Conservation (phyloP, 2,113 vertebrate genomes). For the Microtus ochrogaster region DNA sequence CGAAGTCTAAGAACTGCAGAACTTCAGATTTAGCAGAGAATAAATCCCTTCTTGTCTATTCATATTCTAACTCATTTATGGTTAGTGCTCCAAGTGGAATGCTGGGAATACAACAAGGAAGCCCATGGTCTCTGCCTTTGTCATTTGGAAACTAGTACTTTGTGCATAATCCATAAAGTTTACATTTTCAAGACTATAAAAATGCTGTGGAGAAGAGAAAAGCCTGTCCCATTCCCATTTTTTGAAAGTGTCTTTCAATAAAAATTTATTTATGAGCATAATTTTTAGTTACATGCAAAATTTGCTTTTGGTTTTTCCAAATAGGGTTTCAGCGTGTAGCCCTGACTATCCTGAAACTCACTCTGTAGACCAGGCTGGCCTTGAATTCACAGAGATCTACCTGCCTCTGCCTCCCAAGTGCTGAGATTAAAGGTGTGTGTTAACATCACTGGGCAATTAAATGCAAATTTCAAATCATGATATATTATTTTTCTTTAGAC, state of each 20-base stretch:
- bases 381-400: too few relatives aligned
- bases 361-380: background rate
- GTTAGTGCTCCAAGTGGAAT: background rate
- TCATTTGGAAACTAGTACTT: background rate
- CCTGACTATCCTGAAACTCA: background rate
- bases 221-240: background rate
- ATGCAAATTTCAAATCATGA: background rate
- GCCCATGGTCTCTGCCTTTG: background rate
- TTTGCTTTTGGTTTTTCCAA: background rate
- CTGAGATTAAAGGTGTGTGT: background rate
- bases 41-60: background rate
- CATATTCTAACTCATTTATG: conserved; percentile 22
- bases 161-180: background rate
- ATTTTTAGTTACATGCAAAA: background rate
- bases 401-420: too few relatives aligned
- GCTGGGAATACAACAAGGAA: background rate
- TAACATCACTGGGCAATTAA: background rate
- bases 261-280: background rate
- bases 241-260: background rate
- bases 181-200: background rate
- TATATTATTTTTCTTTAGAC: background rate
- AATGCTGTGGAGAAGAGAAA: background rate
- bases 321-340: background rate
- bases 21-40: background rate
- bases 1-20: background rate